Percentiles rank a stretch among this genome's conserved stretches.
Conservation (phyloP, 2,797 vertebrate genomes). For the Setipinna tenuifilis region DNA sequence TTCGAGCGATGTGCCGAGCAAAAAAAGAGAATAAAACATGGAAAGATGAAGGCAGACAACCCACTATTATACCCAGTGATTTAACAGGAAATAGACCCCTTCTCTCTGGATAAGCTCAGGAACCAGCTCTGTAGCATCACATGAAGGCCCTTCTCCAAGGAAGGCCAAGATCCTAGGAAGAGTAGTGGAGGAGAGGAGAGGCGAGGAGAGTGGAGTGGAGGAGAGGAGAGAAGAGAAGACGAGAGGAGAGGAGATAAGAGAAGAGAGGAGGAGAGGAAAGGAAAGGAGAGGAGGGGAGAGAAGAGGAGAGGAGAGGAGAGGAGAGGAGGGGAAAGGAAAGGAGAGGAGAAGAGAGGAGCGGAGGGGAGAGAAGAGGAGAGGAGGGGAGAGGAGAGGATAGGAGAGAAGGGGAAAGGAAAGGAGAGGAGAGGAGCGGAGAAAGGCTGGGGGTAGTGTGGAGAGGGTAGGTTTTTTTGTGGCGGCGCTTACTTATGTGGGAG, state of each 20-base stretch:
- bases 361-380: no score
- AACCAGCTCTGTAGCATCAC: conserved; percentile 12
- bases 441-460: background rate
- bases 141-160: background rate
- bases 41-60: conserved; percentile 24
- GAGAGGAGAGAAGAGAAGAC: background rate
- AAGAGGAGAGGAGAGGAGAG: background rate
- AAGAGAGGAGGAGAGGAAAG: background rate
- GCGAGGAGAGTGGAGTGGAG: conserved; percentile 7
- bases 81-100: background rate
- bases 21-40: conserved; percentile 28
- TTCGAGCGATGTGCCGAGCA: conserved; percentile 42
- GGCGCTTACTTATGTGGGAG: conserved; percentile 16
- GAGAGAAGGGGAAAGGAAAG: no score
- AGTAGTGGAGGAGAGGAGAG: background rate
- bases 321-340: background rate
- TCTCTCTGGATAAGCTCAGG: background rate
- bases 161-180: background rate
- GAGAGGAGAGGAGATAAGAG: no score
- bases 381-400: no score
- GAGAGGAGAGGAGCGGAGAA: no score
- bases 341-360: background rate
- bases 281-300: background rate
- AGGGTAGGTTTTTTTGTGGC: background rate
- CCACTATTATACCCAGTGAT: background rate